Percentiles rank a stretch among this genome's conserved stretches.
These are phyloP conservation scores for Cossypha heuglini DNA, from an alignment of 2,797 vertebrate genomes.

Conservation along the genomic window DNA sequence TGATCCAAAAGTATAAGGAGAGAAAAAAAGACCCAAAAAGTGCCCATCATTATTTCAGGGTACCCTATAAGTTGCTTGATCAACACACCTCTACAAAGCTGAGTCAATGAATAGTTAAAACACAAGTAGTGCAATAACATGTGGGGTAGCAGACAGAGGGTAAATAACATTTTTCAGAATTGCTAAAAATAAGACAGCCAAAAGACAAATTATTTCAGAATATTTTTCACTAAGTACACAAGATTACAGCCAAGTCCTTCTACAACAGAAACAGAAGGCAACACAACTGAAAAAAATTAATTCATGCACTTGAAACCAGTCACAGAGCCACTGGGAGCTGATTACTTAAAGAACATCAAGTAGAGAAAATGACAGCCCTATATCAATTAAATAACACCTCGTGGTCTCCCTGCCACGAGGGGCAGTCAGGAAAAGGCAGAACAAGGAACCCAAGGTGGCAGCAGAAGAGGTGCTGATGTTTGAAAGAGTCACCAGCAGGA, in stretches of 20 bases:
- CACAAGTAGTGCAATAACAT: not conserved
- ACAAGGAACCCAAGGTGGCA: fast-evolving
- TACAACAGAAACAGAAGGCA: not conserved
- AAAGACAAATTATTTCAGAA: not conserved
- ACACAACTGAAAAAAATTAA: not conserved
- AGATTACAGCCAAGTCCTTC: not conserved
- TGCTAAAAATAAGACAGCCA: not conserved
- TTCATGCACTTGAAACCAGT: not conserved
- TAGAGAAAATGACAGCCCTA: not conserved
- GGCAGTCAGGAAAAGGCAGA: not conserved
- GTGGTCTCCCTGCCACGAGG: fast-evolving
- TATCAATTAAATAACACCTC: fast-evolving
- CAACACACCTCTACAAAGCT: not conserved
- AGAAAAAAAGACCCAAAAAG: not conserved
- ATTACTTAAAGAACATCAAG: not conserved
- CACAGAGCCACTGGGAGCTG: not conserved
- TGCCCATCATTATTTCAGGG: not conserved
- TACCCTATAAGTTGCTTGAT: not conserved
- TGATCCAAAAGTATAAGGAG: not conserved
- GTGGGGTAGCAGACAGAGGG: not conserved
- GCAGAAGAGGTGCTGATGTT: not conserved
- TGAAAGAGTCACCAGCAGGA: not conserved
- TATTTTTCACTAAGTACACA: not conserved
- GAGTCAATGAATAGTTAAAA: not conserved
- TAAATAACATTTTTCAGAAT: not conserved